Percentiles rank a stretch among this genome's conserved stretches.
Evolutionary conservation across 1,140 invertebrate genomes (phyloP).

Genomic region (Drosophila nigrodunni): DNA sequence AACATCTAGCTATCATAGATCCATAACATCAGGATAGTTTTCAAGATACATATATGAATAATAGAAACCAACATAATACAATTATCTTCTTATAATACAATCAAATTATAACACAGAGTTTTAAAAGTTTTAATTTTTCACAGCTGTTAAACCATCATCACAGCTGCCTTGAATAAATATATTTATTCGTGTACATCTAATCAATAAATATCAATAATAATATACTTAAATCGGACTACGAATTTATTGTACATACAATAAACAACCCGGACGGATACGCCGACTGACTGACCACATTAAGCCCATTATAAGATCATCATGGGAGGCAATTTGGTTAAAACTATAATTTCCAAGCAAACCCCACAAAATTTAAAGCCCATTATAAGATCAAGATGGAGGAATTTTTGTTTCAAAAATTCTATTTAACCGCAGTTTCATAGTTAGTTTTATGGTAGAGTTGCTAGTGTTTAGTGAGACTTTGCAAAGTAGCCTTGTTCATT

Average conservation of each 20-base stretch:
- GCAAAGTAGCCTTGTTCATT: constrained; percentile 20
- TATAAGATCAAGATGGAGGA: no score
- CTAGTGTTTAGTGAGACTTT: no score
- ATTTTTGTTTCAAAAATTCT: no score
- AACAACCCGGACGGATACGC: constrained; percentile 35
- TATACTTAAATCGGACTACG: constrained; percentile 11
- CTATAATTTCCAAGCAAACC: not conserved
- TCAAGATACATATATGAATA: no score
- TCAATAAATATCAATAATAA: no score
- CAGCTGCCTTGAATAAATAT: constrained; percentile 12
- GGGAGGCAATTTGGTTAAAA: not conserved
- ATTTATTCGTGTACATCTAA: not conserved
- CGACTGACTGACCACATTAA: constrained; percentile 48
- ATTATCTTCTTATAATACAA: not conserved
- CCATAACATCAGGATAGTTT: no score
- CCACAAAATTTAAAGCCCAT: no score
- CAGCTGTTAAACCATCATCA: constrained; percentile 30
- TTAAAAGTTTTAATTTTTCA: not conserved
- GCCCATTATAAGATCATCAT: constrained; percentile 26
- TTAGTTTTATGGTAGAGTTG: constrained; percentile 14
- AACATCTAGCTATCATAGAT: not conserved
- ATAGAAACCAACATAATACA: not conserved
- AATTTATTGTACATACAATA: constrained; percentile 81
- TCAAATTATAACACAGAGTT: not conserved
- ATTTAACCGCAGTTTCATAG: not conserved